Conservation (phyloP, 2,888 invertebrate genomes). For the Ceratothoa steindachneri region DNA sequence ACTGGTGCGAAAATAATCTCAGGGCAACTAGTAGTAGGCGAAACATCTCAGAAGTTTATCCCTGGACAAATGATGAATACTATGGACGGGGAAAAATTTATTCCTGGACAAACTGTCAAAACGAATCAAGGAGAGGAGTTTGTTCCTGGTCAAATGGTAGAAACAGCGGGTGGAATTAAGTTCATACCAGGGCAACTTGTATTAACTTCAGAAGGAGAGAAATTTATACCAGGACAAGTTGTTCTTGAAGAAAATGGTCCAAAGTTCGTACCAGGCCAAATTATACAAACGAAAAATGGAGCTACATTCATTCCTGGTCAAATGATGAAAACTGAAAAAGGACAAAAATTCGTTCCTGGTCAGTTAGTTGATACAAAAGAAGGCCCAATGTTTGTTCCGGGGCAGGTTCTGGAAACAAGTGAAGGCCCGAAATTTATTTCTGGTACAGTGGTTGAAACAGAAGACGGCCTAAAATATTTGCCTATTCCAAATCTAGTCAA, state of each 20-base stretch:
- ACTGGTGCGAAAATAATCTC: slow-evolving; percentile 37
- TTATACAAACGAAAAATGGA: slow-evolving; percentile 65
- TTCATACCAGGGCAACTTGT: slow-evolving; percentile 49
- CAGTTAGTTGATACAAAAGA: slow-evolving; percentile 64
- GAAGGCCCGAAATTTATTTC: slow-evolving; percentile 69
- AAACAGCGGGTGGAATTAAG: slow-evolving; percentile 41
- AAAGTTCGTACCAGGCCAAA: slow-evolving; percentile 70
- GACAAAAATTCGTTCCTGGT: slow-evolving; percentile 67
- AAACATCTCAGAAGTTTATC: slow-evolving; percentile 51
- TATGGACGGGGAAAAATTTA: slow-evolving; percentile 53
- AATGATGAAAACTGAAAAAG: slow-evolving; percentile 68
- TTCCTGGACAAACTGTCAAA: slow-evolving; percentile 48
- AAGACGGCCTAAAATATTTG: slow-evolving; percentile 67
- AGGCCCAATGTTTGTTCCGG: slow-evolving; percentile 61
- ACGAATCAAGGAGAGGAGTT: slow-evolving; percentile 45
- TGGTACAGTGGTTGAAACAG: slow-evolving; percentile 67
- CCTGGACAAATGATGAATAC: slow-evolving; percentile 67
- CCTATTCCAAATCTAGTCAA: slow-evolving; percentile 53
- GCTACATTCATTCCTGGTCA: slow-evolving; percentile 74
- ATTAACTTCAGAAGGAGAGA: slow-evolving; percentile 53
- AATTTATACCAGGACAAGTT: slow-evolving; percentile 67
- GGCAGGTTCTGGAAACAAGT: slow-evolving; percentile 66
- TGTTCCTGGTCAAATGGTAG: slow-evolving; percentile 50
- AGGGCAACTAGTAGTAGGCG: slow-evolving; percentile 26
- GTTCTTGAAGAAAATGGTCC: slow-evolving; percentile 67